A percentile compares a stretch with the other conserved stretches of the same genome.
Conservation (phyloP, 2,113 vertebrate genomes). For the Onychostoma macrolepis region DNA sequence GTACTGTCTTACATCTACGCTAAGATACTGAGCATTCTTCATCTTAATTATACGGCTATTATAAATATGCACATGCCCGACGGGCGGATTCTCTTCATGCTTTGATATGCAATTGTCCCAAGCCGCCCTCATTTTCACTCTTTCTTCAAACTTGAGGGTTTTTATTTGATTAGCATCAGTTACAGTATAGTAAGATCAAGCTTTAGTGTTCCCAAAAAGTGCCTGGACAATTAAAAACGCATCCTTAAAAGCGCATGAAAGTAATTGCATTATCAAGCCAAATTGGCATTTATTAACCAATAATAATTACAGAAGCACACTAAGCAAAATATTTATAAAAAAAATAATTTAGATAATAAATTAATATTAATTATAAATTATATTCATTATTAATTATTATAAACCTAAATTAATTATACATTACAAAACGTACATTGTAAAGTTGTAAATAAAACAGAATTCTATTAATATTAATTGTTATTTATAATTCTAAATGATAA, state of each 20-base stretch:
- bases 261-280: background rate
- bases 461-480: background rate
- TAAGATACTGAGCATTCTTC: conserved; percentile 31
- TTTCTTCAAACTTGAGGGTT: background rate
- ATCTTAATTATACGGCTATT: conserved; percentile 32
- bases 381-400: background rate
- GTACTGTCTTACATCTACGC: conserved; percentile 29
- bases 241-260: background rate
- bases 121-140: background rate
- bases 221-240: background rate
- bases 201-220: background rate
- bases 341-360: background rate
- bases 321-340: background rate
- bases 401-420: background rate
- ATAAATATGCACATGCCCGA: conserved; percentile 28
- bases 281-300: background rate
- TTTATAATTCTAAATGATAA: background rate
- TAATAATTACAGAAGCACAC: background rate
- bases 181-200: conserved; percentile 16
- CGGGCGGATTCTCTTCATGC: conserved; percentile 14
- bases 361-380: background rate
- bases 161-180: conserved; percentile 1
- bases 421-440: background rate
- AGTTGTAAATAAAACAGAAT: background rate
- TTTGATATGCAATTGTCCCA: conserved; percentile 26